Evolutionary conservation across 2,797 vertebrate species (phyloP), one percentile per base, ranked within the genome.

Genomic region (Psittacula echo): DNA sequence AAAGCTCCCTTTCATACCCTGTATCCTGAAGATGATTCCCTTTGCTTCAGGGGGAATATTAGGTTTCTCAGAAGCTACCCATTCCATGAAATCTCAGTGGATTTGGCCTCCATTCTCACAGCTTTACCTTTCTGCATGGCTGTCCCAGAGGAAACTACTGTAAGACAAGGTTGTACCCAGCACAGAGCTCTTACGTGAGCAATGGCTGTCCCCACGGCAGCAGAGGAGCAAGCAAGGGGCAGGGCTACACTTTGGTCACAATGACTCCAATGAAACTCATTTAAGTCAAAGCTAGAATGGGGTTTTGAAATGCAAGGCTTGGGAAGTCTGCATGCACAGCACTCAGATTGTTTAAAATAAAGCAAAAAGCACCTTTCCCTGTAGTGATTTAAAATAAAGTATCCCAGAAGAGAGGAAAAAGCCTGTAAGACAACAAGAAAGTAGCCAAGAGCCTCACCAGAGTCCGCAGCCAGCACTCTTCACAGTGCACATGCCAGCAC

Each of bases 391-490:
- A 62, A 68, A 94, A 83, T 15, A 37, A 42, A 67, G 29, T 19
- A 84, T 12, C 7, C 58, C 58, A 71, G 15, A 91, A 89, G 58
- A 88, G 56, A 72, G 50, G 22, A 85, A 82, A 70, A 84, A 44
- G 47, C 42, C 16, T 76, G 11, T 12, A 87, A 90, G 32, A 39
- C 30, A 95, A 84, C 7, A 80, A 95, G 75, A 83, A 96, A 95
- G 45, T 45, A 96, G 79, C 34, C 20, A 85, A 95, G 81, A 90
- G 80, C 90, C 98, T 98, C 98, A 99, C 99, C 99, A 99, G 98
- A 98, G 99, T 99, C 98, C 99, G 98, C 96, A 99, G 99, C 99
- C 99, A 99, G 98, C 99, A 99, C 98, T 99, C 99, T 98, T 99
- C 99, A 97, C 99, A 99, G 98, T 99, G 99, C 97, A 99, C 99